Evolutionary conservation across 1,140 invertebrate species (phyloP).

Genomic region (Chrysoperla carnea): DNA sequence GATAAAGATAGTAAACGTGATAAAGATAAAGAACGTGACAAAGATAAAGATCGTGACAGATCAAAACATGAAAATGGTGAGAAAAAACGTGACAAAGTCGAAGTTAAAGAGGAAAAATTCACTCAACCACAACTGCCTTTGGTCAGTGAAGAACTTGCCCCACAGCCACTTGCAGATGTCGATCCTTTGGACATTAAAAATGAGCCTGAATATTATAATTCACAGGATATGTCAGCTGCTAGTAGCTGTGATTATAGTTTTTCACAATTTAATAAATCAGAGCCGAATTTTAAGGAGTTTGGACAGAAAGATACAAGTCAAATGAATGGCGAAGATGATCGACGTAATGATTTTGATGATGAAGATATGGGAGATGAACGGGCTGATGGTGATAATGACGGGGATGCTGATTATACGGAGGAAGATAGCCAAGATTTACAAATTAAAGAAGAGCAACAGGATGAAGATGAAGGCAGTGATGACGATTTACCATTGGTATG

Average conservation of each 20-base stretch:
- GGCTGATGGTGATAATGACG: constrained; percentile 9
- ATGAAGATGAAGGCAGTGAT: constrained; percentile 35
- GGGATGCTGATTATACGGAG: constrained; percentile 19
- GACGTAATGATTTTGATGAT: too few species aligned
- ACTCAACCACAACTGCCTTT: background rate
- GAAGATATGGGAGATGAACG: constrained; percentile 2
- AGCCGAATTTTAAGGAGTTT: constrained; percentile 16
- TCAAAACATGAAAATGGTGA: constrained; percentile 6
- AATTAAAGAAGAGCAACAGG: constrained; percentile 26
- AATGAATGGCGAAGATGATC: constrained; percentile 5
- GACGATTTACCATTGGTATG: constrained; percentile 64
- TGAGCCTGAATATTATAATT: constrained; percentile 6
- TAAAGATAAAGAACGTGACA: constrained; percentile 18
- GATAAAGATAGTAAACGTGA: constrained; percentile 9
- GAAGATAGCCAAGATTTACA: constrained; percentile 27
- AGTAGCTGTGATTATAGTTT: constrained; percentile 47
- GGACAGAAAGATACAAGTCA: constrained; percentile 10
- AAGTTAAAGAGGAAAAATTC: constrained; percentile 19
- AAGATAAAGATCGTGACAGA: constrained; percentile 9
- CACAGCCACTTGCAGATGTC: too few species aligned
- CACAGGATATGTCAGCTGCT: constrained; percentile 26
- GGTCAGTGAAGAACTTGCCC: too few species aligned
- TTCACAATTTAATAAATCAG: constrained; percentile 37
- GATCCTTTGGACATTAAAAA: constrained; percentile 6
- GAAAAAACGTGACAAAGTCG: constrained; percentile 3